These are phyloP conservation scores for Agrotis puta DNA, from an alignment of 2,888 invertebrate genomes.

Conservation along the genomic window DNA sequence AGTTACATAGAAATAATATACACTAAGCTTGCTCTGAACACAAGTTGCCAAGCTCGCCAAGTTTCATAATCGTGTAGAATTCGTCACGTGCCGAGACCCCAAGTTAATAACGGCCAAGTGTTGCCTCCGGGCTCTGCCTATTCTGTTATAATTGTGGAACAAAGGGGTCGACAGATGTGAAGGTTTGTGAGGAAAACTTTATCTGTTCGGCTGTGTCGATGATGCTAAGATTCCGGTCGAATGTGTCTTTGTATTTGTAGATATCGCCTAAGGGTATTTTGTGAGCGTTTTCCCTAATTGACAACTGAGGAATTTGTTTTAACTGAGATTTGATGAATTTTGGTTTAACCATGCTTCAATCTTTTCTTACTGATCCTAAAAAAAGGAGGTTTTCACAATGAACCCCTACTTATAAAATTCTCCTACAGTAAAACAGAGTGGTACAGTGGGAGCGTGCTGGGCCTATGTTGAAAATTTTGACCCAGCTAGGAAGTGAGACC, in stretches of 20 bases:
- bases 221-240: slow-evolving; percentile 19
- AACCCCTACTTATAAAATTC: too few species aligned
- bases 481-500: too few species aligned
- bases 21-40: slow-evolving; percentile 38
- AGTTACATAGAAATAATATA: slow-evolving; percentile 53
- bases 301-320: not conserved
- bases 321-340: not conserved
- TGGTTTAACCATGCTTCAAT: not conserved
- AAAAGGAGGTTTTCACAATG: too few species aligned
- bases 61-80: slow-evolving; percentile 73
- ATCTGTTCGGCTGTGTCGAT: slow-evolving; percentile 49
- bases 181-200: slow-evolving; percentile 51
- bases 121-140: slow-evolving; percentile 60
- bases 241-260: slow-evolving; percentile 31
- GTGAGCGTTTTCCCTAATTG: not conserved
- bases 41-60: slow-evolving; percentile 62
- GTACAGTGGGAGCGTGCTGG: too few species aligned
- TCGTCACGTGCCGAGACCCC: slow-evolving; percentile 70
- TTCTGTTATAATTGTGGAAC: slow-evolving; percentile 65
- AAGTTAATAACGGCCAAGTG: slow-evolving; percentile 71
- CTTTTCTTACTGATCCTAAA: too few species aligned
- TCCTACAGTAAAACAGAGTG: too few species aligned
- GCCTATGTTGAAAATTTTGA: too few species aligned
- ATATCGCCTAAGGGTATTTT: not conserved
- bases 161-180: slow-evolving; percentile 60